Evolutionary conservation across 1,140 invertebrate genomes (phyloP).

Genomic region (Trinorchestia longiramus): DNA sequence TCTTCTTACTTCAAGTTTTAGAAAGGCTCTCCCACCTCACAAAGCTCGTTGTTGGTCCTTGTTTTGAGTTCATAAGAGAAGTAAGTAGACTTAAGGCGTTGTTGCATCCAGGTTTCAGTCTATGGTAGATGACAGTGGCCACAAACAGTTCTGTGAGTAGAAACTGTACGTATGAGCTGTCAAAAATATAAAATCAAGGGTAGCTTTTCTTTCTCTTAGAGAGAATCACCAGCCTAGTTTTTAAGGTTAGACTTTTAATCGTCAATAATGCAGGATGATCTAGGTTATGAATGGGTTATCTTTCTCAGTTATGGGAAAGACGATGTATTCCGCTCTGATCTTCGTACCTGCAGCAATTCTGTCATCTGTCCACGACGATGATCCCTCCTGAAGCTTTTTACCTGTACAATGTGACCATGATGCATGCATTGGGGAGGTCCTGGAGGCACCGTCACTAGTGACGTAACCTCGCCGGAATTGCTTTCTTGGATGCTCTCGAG

Average conservation of each 20-base stretch:
- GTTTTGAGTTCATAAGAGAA: background rate
- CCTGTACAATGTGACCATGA: no score
- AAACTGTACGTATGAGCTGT: background rate
- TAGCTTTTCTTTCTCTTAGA: constrained; percentile 7
- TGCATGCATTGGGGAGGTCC: no score
- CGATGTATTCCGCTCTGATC: no score
- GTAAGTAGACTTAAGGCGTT: background rate
- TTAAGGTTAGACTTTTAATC: background rate
- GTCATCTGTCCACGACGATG: no score
- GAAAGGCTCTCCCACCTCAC: background rate
- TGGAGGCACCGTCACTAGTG: no score
- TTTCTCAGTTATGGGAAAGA: no score
- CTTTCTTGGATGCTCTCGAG: no score
- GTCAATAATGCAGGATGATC: background rate
- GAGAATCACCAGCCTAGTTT: background rate
- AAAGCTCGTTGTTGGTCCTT: background rate
- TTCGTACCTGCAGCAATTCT: no score
- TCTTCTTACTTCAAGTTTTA: background rate
- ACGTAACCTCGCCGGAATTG: no score
- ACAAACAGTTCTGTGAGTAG: background rate
- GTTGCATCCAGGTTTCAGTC: background rate
- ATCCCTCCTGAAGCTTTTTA: no score
- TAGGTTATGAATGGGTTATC: no score
- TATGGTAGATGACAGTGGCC: background rate
- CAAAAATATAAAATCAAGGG: background rate